Evolutionary conservation across 1,140 invertebrate genomes (phyloP).

Genomic region (Ganaspis sp.): DNA sequence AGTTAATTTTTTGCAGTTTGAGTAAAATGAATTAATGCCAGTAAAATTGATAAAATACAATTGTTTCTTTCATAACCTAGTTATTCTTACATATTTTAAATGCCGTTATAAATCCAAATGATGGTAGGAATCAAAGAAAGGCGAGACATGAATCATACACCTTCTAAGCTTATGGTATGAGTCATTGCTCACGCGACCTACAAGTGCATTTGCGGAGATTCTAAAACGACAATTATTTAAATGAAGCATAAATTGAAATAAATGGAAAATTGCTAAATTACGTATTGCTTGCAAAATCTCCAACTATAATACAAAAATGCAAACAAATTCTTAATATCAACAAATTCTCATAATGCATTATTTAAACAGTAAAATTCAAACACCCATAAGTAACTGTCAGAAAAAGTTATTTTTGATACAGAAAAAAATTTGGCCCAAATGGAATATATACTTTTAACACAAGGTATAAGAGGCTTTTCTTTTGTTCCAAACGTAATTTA

Average conservation of each 20-base stretch:
- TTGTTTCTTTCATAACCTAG: background rate
- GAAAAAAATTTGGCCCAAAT: too few relatives aligned
- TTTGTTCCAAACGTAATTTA: too few relatives aligned
- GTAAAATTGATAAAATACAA: too few relatives aligned
- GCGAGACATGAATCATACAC: background rate
- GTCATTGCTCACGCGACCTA: constrained; percentile 9
- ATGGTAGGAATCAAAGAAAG: background rate
- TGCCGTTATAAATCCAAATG: background rate
- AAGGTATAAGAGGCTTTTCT: too few relatives aligned
- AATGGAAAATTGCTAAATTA: background rate
- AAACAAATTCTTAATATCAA: background rate
- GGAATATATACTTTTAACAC: too few relatives aligned
- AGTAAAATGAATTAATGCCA: too few relatives aligned
- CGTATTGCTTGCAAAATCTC: background rate
- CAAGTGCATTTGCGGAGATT: background rate
- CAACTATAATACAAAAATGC: too few relatives aligned
- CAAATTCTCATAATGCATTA: too few relatives aligned
- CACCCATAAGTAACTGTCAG: too few relatives aligned
- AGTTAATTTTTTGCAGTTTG: too few relatives aligned
- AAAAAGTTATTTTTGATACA: too few relatives aligned
- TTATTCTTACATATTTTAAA: background rate
- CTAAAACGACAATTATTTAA: background rate
- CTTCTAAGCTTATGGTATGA: background rate
- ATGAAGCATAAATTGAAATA: background rate
- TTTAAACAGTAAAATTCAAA: too few relatives aligned